Percentiles rank a stretch among this genome's conserved stretches.
These are phyloP conservation scores for Cichladusa arquata DNA, from an alignment of 2,113 vertebrate genomes.

Conservation along the genomic window DNA sequence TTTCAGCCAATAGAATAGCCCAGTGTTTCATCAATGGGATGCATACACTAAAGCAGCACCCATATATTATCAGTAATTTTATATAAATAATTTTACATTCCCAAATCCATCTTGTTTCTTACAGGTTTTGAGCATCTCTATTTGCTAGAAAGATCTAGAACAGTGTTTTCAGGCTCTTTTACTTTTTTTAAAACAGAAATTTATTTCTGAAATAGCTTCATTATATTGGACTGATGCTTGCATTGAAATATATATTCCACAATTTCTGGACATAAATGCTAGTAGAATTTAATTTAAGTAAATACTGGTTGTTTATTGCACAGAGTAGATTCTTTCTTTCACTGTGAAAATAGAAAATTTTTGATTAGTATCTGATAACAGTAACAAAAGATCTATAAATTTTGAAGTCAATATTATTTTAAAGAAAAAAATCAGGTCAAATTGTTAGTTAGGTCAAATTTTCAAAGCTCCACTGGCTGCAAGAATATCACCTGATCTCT, in stretches of 20 bases:
- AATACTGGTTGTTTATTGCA: background rate
- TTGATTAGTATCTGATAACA: background rate
- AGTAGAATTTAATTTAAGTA: background rate
- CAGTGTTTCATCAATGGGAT: background rate
- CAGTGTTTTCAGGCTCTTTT: background rate
- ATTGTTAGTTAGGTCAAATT: background rate
- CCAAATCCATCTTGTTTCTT: background rate
- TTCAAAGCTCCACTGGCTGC: background rate
- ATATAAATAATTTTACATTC: background rate
- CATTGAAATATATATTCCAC: background rate
- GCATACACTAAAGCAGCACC: accelerated
- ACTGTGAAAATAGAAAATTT: background rate
- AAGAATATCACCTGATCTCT: background rate
- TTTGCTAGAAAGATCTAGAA: background rate
- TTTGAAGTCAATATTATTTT: background rate
- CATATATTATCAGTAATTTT: background rate
- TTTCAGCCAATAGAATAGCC: background rate
- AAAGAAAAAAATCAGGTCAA: background rate
- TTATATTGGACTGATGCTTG: background rate
- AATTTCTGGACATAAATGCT: background rate
- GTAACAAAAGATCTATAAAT: background rate
- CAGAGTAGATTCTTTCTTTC: background rate
- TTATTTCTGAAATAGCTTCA: background rate
- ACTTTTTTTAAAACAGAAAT: background rate
- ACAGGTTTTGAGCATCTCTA: background rate